Evolutionary conservation across 1,140 invertebrate species (phyloP), one percentile per base, ranked within the genome.

Genomic region (Drepana arcuata): DNA sequence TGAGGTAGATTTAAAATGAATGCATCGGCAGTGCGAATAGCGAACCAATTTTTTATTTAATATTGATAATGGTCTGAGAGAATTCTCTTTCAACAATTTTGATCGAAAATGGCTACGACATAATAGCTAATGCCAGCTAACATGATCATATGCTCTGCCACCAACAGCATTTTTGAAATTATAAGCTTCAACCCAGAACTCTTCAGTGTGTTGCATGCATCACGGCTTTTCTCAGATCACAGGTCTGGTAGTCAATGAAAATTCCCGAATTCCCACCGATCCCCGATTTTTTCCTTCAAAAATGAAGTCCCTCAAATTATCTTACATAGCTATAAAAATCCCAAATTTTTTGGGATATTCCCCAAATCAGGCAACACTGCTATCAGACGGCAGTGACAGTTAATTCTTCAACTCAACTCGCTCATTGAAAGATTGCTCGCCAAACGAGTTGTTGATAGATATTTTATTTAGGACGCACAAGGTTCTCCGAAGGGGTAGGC

Each of bases 51-150:
- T 25, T 18, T 2, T 14, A 25, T 13, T 18, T n/a, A 12, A 14
- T 30, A 21, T 11, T 7, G 15, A 34, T 34, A 27, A 42, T 42
- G 27, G 40, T 34, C 26, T 7, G 33, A 28, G 40, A 42, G 33
- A 42, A 26, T 3, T 6, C 24, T 26, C 24, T 4, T 26, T 26
- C 24, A 3, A 26, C 4, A 6, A 26, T 10, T 26, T 6, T 10
- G n/a, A n/a, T 26, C 2, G 24, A 26, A 10, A 26, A 26, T 6
- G 24, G 24, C 24, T n/a, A 26, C 4, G 24, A 26, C 24, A 26
- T 6, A 26, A 26, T 26, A 6, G 4, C 24, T 10, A 26, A 26
- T 10, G 24, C 24, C 24, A 26, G 24, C 24, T 26, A 2, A 26
- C 24, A 10, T 26, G 24, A 4, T 10, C 4, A 10, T 7, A 26